Base-by-base conservation (phyloP, 92 coral and sea anemone species). In the Parazoanthus atlanticus region DNA sequence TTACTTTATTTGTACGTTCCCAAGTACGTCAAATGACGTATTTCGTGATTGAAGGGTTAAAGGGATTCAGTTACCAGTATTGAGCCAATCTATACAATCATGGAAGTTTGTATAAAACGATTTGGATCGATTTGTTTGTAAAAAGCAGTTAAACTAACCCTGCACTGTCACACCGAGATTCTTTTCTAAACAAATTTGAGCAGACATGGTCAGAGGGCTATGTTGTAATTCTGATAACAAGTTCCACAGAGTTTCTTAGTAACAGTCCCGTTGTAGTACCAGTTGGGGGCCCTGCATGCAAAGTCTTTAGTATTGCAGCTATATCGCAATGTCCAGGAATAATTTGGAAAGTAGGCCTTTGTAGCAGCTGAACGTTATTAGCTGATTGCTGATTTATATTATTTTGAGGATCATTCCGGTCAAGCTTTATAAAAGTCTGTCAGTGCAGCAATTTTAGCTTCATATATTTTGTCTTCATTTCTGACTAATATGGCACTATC, bases 201-300 rank as follows among this genome's bases (percentile, higher is more conserved):
- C 58, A 52, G 3, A 52, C 10, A 61, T 61, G 69, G 28, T 61
- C 9, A 19, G 69, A 19, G 3, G 15, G n/a, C 26, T 61, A 25
- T 23, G 2, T 23, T 19, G 69, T 61, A 61, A 61, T 61, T 21
- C 21, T 0, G 28, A 25, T 61, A 3, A 19, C 26, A 61, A 61
- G n/a, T 52, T 19, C 7, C 69, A 25, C 1, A 23, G 1, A 25
- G 69, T 61, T 19, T 61, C 69, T 19, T 61, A 21, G 69, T 61
- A 1, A 19, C 25, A 78, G 40, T 78, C 66, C 33, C 21, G 31
- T 9, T 47, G 65, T 78, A n/a, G 38, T 36, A 36, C 38, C 4
- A 36, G 64, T 41, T 29, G 79, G 40, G 78, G 43, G 56, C 66
- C 64, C 61, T 78, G 82, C 82, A 78, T 78, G 82, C 82, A 52